A percentile compares a stretch with the other conserved stretches of the same genome.
Evolutionary conservation across 2,888 invertebrate genomes (phyloP).

Genomic region (Toxonevra muliebris): DNA sequence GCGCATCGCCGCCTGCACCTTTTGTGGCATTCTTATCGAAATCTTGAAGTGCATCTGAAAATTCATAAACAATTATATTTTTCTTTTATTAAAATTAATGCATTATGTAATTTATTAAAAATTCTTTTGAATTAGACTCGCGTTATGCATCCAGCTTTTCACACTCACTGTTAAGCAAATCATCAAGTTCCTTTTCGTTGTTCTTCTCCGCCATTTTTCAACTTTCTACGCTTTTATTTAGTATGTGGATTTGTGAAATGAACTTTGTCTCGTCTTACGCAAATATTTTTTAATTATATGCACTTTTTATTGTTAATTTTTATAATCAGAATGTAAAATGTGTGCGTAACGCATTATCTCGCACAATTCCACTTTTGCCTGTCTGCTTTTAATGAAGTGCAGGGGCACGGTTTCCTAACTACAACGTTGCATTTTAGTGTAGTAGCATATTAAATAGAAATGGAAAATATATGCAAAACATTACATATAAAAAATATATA

Average conservation of each 20-base stretch:
- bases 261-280: neutral
- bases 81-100: slow-evolving; percentile 8
- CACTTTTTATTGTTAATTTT: slow-evolving; percentile 2
- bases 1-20: slow-evolving; percentile 38
- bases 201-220: slow-evolving; percentile 52
- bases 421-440: no score
- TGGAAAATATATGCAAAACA: no score
- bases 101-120: slow-evolving; percentile 47
- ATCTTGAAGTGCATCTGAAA: slow-evolving; percentile 73
- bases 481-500: no score
- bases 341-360: slow-evolving; percentile 16
- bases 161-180: slow-evolving; percentile 77
- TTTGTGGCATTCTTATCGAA: slow-evolving; percentile 64
- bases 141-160: neutral
- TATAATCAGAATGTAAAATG: slow-evolving; percentile 17
- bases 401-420: no score
- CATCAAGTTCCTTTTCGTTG: slow-evolving; percentile 75
- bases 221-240: neutral
- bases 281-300: neutral
- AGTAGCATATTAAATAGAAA: no score
- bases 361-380: slow-evolving; percentile 7
- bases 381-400: neutral
- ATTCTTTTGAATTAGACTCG: neutral
- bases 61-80: slow-evolving; percentile 2
- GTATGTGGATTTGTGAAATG: neutral